Evolutionary conservation across 2,113 vertebrate species (phyloP).

Genomic region (Hirundichthys speculiger): DNA sequence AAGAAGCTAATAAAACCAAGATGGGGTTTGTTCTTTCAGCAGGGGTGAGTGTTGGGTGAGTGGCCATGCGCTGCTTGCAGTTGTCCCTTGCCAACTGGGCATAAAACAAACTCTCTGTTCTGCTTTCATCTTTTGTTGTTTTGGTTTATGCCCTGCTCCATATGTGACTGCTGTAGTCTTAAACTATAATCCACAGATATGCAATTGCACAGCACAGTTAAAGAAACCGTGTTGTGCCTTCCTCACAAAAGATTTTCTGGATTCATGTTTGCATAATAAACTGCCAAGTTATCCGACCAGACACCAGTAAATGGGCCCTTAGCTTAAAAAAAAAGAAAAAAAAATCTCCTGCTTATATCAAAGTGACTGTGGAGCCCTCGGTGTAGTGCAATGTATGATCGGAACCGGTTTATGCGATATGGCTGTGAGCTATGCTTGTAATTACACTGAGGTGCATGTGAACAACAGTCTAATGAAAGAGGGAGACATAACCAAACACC

Average conservation of each 20-base stretch:
- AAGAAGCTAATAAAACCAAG: background rate
- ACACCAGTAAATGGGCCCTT: slow-evolving; percentile 9
- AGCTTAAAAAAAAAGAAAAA: background rate
- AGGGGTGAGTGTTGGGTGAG: slow-evolving; percentile 11
- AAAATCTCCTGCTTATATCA: slow-evolving; percentile 17
- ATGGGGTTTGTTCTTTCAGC: background rate
- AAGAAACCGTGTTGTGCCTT: background rate
- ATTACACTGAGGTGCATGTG: slow-evolving; percentile 17
- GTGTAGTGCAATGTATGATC: slow-evolving; percentile 8
- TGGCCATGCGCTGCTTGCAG: slow-evolving; percentile 8
- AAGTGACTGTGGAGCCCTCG: slow-evolving; percentile 1
- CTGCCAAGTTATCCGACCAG: slow-evolving; percentile 14
- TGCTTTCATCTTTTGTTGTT: no score
- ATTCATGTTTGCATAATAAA: slow-evolving; percentile 11
- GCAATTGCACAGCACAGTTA: background rate
- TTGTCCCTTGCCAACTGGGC: slow-evolving; percentile 23
- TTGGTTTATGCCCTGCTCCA: no score
- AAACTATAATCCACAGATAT: no score
- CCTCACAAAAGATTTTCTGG: background rate
- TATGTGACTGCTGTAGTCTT: no score
- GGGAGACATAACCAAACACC: slow-evolving; percentile 20
- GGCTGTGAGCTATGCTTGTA: slow-evolving; percentile 18
- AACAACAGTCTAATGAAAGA: background rate
- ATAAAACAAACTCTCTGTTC: slow-evolving; percentile 3
- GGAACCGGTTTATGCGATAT: slow-evolving; percentile 21